phyloP scores from a whole-genome alignment of 2,113 vertebrate species.

The Albula goreensis region DNA sequence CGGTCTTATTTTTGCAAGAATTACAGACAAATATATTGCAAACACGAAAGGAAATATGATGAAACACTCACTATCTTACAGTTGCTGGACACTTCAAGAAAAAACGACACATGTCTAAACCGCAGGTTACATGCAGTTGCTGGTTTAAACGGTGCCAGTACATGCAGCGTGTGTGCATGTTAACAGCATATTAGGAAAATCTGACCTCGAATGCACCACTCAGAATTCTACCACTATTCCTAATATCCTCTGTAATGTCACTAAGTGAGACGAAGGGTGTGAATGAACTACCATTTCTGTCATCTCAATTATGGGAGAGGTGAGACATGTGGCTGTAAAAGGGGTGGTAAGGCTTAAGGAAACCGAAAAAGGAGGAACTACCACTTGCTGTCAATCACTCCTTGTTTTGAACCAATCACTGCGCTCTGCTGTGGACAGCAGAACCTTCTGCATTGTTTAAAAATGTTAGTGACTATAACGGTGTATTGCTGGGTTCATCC shows the following conservation, averaged over 20 bases:
- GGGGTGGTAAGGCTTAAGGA: too few species aligned
- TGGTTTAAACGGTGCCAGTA: neutral
- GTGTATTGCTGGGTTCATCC: too few species aligned
- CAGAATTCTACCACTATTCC: neutral
- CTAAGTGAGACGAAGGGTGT: neutral
- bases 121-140: neutral
- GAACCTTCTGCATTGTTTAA: too few species aligned
- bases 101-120: neutral
- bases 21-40: too few species aligned
- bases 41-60: neutral
- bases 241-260: neutral
- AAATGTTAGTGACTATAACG: too few species aligned
- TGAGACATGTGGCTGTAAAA: too few species aligned
- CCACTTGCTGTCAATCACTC: too few species aligned
- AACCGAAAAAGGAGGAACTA: too few species aligned
- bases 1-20: too few species aligned
- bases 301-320: too few species aligned
- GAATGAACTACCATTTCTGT: neutral
- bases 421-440: too few species aligned
- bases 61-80: neutral
- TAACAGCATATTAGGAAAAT: neutral
- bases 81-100: neutral
- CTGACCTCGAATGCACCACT: neutral
- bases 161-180: neutral
- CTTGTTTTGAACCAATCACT: too few species aligned